Base-by-base conservation (phyloP, 2,113 vertebrate species). In the Rynchops niger region DNA sequence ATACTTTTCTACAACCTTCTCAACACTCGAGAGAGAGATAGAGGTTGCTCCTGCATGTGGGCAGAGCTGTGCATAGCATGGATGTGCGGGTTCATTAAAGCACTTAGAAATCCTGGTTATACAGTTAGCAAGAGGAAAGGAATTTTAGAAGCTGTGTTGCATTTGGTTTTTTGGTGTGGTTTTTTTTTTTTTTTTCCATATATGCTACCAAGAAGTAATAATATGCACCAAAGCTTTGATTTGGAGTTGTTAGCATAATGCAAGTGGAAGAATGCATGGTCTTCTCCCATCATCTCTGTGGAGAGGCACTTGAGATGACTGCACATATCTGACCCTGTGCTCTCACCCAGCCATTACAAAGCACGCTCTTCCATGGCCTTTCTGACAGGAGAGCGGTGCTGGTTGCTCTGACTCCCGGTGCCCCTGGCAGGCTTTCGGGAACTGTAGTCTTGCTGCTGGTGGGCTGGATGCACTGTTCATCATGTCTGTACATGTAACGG, bases 1-100 rank as follows among this genome's bases (percentile, higher is more conserved):
- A 79, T 73, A 91, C 53, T 90, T 95, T 96, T 34, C 66, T 52
- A 63, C 81, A 67, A 61, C 36, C 47, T 78, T 36, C 82, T 63
- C 49, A 91, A 69, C 29, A 23, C 26, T 18, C 55, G 56, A 72
- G 85, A 47, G 69, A 67, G 63, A 67, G 63, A 12, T 61, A 67
- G 63, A 72, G 93, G 71, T 56, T 96, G 32, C 84, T 93, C 84
- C 77, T 95, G 80, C 88, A 7, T 96, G 95, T 96, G 91, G 80
- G 96, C 95, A 89, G 90, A 81, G 59, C 59, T 32, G 80, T 23
- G 20, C 65, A 55, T 42, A 97, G 59, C 93, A 93, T 95, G 94
- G 94, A 94, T 74, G 62, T 95, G 59, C 6, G 40, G 45, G 72
- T 85, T 93, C 59, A 21, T 88, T 94, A 91, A 90, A 93, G 76